Evolutionary conservation across 2,888 invertebrate genomes (phyloP).

Genomic region (Ormyrus labotus): DNA sequence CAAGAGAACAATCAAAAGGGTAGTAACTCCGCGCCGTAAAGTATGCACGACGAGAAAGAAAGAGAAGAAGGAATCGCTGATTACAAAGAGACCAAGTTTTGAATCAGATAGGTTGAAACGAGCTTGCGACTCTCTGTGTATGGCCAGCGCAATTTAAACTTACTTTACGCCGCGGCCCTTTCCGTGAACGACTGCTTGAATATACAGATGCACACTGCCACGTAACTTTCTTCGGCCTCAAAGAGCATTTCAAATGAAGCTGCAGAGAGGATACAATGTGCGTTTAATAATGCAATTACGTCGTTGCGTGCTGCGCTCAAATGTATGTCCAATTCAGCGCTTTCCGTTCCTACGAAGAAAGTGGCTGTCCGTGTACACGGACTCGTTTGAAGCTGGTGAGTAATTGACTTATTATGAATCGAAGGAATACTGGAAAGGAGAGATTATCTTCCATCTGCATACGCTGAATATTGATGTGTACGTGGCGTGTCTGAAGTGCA

Average conservation of each 20-base stretch:
- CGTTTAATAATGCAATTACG: slow-evolving; percentile 51
- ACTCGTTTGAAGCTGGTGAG: background rate
- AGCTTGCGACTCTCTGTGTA: slow-evolving; percentile 6
- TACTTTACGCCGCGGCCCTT: slow-evolving; percentile 32
- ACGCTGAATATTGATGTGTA: too few species aligned
- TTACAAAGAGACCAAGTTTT: slow-evolving; percentile 52
- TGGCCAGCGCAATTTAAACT: slow-evolving; percentile 44
- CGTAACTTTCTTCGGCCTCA: slow-evolving; percentile 23
- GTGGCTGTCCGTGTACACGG: background rate
- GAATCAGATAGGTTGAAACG: slow-evolving; percentile 50
- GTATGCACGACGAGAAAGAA: background rate
- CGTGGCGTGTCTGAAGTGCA: too few species aligned
- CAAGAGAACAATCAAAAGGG: background rate
- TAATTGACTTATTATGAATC: too few species aligned
- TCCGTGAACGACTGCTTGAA: slow-evolving; percentile 43
- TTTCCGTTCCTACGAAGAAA: too few species aligned
- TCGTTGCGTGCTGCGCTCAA: slow-evolving; percentile 22
- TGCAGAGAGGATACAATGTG: slow-evolving; percentile 32
- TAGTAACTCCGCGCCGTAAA: background rate
- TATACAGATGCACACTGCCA: slow-evolving; percentile 12
- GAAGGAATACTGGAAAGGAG: too few species aligned
- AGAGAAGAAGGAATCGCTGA: slow-evolving; percentile 12
- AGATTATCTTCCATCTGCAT: too few species aligned
- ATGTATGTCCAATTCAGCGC: slow-evolving; percentile 19
- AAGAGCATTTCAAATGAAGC: slow-evolving; percentile 13